phyloP scores from a whole-genome alignment of 2,888 invertebrate species.

The Antheraea assamensis region DNA sequence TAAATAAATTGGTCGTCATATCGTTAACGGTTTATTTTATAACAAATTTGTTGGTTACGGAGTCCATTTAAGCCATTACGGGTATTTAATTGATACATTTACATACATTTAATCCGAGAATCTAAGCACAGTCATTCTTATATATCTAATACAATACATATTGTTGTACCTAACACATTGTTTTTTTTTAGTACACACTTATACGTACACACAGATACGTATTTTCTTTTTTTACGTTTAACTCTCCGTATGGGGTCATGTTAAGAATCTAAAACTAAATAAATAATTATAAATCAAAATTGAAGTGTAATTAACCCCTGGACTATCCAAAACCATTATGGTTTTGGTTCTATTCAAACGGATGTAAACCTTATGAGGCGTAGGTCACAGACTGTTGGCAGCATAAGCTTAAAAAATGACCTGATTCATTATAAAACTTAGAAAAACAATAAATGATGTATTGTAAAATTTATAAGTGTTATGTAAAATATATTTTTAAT shows the following conservation, averaged over 20 bases:
- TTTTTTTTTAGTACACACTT: constrained; percentile 27
- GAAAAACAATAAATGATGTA: no score
- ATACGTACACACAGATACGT: neutral
- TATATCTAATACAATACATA: neutral
- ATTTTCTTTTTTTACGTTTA: neutral
- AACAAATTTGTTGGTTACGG: neutral
- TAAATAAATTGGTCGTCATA: neutral
- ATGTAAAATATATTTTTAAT: no score
- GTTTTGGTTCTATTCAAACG: no score
- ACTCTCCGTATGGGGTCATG: neutral
- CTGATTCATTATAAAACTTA: no score
- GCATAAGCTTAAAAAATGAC: no score
- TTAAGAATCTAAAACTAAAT: neutral
- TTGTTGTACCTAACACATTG: constrained; percentile 20
- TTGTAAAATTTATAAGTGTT: no score
- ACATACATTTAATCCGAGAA: neutral
- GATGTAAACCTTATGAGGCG: no score
- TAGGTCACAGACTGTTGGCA: no score
- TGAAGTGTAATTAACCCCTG: no score
- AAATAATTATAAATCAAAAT: neutral
- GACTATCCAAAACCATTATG: no score
- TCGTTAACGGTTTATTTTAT: neutral
- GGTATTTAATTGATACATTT: constrained; percentile 2
- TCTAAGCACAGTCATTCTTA: constrained; percentile 14
- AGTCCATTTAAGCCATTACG: constrained; percentile 10